Evolutionary conservation across 2,797 vertebrate genomes (phyloP), one percentile per base, ranked within the genome.

Genomic region (Molothrus ater): DNA sequence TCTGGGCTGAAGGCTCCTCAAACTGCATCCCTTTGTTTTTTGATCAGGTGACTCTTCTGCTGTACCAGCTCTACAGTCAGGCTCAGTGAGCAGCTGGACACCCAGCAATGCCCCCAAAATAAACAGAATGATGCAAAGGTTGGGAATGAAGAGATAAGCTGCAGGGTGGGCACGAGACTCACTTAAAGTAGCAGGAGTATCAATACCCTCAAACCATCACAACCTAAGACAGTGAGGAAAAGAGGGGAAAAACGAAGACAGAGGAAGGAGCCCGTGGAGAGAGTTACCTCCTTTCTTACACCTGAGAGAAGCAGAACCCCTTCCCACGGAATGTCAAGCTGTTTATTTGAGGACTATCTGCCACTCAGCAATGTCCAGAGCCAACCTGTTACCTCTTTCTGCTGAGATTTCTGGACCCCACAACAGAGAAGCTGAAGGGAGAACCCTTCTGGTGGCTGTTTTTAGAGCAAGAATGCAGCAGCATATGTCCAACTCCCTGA

Each of bases 231-330:
- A 68, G 16, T 10, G 11, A 7, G 9, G 3, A 40, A 73, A 72
- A 43, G 13, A 9, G 1, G 2, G 3, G 1, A 0, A 0, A 6
- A 34, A 42, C 31, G 5, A 70, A 31, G 15, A 36, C 13, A 13
- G 18, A 76, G 11, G 17, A 83, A 78, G 32, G 8, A 63, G 40
- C 40, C 40, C 11, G 48, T 10, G 14, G 32, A 40, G 18, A n/a
- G 6, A 57, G 9, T 32, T 32, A 56, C 3, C 9, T 78, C 34
- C 50, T 56, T 86, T 76, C 54, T 74, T 78, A 48, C 11, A 72
- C 22, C 28, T 69, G n/a, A 51, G 31, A 51, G 63, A 47, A 88
- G 32, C 34, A 88, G 12, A 71, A 72, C 4, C 69, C 8, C 31
- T 59, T 65, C 34, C 11, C 0, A 1, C n/a, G 38, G 38, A 38